These are phyloP conservation scores for Alviniconcha strummeri DNA, from an alignment of 2,888 invertebrate genomes.

Conservation along the genomic window DNA sequence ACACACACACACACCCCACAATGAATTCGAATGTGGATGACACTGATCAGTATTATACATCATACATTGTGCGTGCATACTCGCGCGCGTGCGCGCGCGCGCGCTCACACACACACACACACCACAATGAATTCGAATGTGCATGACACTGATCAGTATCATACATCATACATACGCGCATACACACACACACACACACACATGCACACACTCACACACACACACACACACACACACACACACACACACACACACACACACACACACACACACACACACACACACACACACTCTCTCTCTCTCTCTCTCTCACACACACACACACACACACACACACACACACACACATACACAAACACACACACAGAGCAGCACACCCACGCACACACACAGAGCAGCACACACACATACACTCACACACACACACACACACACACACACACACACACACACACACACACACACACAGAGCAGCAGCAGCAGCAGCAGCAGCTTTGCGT, in stretches of 20 bases:
- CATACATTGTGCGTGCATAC: no score
- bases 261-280: not conserved
- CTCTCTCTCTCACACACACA: not conserved
- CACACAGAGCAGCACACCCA: not conserved
- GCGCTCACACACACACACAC: slow-evolving; percentile 4
- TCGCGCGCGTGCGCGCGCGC: not conserved
- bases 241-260: not conserved
- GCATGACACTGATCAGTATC: no score
- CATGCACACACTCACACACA: not conserved
- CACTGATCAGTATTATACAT: not conserved
- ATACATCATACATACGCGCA: not conserved
- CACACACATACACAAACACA: no score
- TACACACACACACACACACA: not conserved
- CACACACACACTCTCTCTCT: not conserved
- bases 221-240: not conserved
- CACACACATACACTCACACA: no score
- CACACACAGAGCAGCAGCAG: no score
- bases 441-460: no score
- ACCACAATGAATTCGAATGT: no score
- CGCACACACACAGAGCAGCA: not conserved
- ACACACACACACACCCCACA: not conserved
- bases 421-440: no score
- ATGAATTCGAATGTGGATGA: not conserved
- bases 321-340: no score
- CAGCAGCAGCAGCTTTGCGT: no score